A percentile compares a stretch with the other conserved stretches of the same genome.
Evolutionary conservation across 2,113 vertebrate genomes (phyloP).

Genomic region (Propithecus coquereli): DNA sequence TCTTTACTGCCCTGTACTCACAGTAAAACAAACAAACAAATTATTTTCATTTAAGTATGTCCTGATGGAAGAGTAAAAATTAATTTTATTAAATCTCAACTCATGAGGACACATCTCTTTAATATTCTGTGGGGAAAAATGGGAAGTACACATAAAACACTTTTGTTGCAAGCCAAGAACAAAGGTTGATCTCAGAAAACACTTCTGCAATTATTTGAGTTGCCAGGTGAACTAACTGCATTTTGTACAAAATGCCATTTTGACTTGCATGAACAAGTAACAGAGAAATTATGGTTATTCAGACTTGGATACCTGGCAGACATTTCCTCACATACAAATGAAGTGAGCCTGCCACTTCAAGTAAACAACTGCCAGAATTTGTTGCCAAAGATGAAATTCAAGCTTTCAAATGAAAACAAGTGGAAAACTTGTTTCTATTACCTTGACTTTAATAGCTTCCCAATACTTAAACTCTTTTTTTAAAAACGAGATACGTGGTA

Average conservation of each 20-base stretch:
- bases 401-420: constrained; percentile 6
- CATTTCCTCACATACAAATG: constrained; percentile 13
- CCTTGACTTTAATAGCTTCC: not conserved
- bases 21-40: not conserved
- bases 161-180: not conserved
- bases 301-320: not conserved
- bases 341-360: not conserved
- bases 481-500: not conserved
- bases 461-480: not conserved
- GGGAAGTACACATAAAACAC: not conserved
- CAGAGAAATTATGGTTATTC: not conserved
- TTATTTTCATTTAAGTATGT: not conserved
- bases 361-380: not conserved
- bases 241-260: not conserved
- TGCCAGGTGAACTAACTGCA: not conserved
- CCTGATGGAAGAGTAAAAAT: not conserved
- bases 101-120: not conserved
- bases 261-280: constrained; percentile 7
- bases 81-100: not conserved
- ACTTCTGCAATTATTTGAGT: not conserved
- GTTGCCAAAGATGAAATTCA: not conserved
- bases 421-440: not conserved
- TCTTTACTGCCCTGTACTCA: not conserved
- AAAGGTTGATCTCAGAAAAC: not conserved
- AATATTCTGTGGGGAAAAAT: not conserved